Evolutionary conservation across 23 tunicate genomes (phyloP), one percentile per base, ranked within the genome.

Genomic region (Halocynthia roretzi): DNA sequence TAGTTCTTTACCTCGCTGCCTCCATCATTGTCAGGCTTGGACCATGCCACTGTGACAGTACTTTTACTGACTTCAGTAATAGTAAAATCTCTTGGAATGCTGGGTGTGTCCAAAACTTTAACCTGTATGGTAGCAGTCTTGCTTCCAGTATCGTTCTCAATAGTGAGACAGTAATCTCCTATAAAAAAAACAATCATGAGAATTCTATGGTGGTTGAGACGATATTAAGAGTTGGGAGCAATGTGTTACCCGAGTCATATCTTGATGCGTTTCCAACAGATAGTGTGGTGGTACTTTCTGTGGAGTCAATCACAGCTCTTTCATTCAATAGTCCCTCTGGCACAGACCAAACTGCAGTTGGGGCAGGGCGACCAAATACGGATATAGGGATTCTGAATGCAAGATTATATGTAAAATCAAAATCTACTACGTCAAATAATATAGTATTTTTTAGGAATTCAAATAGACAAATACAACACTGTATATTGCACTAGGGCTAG

Each of bases 91-190:
- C 18, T 75, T 23, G 99, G 99, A 6, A 81, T 76, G 9, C 87
- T 87, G 6, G 99, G 99, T 40, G 81, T 61, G 62, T 88, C 99
- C 61, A 94, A 77, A 10, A 94, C 99, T 53, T 81, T 88, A 7
- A 94, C 94, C 23, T 50, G 68, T 6, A 82, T 87, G 15, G 53
- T 61, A 17, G 87, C 83, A 53, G 86, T 23, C 12, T 75, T 57
- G 21, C 84, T 63, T 17, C 99, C 99, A 40, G 92, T 70, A 61
- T 77, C 83, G 75, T 94, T 94, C 54, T 84, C 87, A 56, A 94
- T 72, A 12, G 77, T 77, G 52, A 88, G 81, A 12, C 84, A 72
- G 54, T 86, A 92, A 48, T 92, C 75, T 53, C 44, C 44, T 31
- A 31, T 4, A 31, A 31, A 31, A 31, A 31, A 31, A 31, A 31